Conservation (phyloP, 2,113 vertebrate species). For the Poecile atricapillus region DNA sequence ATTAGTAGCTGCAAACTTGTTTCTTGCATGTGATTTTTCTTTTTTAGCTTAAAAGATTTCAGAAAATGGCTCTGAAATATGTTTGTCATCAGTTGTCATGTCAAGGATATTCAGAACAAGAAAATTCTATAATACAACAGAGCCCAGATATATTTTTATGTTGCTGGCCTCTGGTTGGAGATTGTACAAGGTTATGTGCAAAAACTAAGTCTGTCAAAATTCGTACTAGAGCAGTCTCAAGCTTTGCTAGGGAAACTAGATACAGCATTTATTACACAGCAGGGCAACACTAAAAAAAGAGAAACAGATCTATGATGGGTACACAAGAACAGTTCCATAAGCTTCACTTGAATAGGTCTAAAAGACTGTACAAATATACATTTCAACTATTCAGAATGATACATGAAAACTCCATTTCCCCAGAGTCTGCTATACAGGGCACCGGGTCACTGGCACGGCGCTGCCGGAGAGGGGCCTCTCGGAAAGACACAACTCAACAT, state of each 20-base stretch:
- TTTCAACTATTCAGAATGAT: constrained; percentile 87
- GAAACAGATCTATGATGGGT: constrained; percentile 85
- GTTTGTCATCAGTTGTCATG: constrained; percentile 76
- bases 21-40: constrained; percentile 77
- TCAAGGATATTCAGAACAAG: constrained; percentile 81
- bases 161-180: constrained; percentile 81
- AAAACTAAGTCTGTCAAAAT: constrained; percentile 88
- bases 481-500: constrained; percentile 66
- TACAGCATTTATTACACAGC: constrained; percentile 94
- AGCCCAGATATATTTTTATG: constrained; percentile 79
- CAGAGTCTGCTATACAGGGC: constrained; percentile 75
- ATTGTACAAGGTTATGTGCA: constrained; percentile 91
- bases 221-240: constrained; percentile 90
- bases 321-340: constrained; percentile 86
- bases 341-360: constrained; percentile 92
- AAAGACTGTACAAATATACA: constrained; percentile 99
- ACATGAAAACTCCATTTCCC: constrained; percentile 81
- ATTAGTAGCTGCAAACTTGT: constrained; percentile 80
- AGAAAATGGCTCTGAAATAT: constrained; percentile 80
- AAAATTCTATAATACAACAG: constrained; percentile 83
- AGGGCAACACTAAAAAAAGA: constrained; percentile 89
- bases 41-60: constrained; percentile 81
- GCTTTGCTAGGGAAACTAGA: constrained; percentile 90
- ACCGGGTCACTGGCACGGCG: background rate
- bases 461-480: background rate